Conservation (phyloP, 35 echinoderm and acorn worm species). For the Anneissia japonica region DNA sequence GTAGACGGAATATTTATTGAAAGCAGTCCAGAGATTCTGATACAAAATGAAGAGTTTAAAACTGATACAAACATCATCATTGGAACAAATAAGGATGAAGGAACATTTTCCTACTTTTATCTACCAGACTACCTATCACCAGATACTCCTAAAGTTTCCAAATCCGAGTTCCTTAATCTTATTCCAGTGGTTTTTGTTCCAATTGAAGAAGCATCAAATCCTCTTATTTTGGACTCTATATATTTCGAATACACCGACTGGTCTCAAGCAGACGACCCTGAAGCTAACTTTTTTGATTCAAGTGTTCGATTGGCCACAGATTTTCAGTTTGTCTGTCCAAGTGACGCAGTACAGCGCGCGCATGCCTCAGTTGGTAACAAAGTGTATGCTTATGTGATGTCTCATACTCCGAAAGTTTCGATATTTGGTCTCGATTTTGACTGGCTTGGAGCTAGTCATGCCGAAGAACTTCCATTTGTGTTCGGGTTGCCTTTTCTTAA, state of each 20-base stretch:
- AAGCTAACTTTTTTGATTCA: slow-evolving; percentile 40
- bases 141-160: slow-evolving; percentile 7
- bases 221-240: slow-evolving; percentile 37
- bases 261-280: slow-evolving; percentile 46
- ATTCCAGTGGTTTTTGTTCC: slow-evolving; percentile 5
- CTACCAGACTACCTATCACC: background rate
- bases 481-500: slow-evolving; percentile 21
- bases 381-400: slow-evolving; percentile 56
- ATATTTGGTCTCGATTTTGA: slow-evolving; percentile 8
- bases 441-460: slow-evolving; percentile 46
- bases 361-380: slow-evolving; percentile 24
- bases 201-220: slow-evolving; percentile 23
- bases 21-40: slow-evolving; percentile 26
- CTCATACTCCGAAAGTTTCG: slow-evolving; percentile 57
- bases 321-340: slow-evolving; percentile 55
- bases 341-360: slow-evolving; percentile 31
- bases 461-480: slow-evolving; percentile 70
- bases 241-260: slow-evolving; percentile 68
- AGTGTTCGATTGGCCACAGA: slow-evolving; percentile 45
- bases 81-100: slow-evolving; percentile 55
- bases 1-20: slow-evolving; percentile 46
- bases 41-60: slow-evolving; percentile 33
- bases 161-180: background rate
- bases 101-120: slow-evolving; percentile 20
- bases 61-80: slow-evolving; percentile 28